phyloP scores from a whole-genome alignment of 2,888 invertebrate genomes.

The Chrysodeixis includens region DNA sequence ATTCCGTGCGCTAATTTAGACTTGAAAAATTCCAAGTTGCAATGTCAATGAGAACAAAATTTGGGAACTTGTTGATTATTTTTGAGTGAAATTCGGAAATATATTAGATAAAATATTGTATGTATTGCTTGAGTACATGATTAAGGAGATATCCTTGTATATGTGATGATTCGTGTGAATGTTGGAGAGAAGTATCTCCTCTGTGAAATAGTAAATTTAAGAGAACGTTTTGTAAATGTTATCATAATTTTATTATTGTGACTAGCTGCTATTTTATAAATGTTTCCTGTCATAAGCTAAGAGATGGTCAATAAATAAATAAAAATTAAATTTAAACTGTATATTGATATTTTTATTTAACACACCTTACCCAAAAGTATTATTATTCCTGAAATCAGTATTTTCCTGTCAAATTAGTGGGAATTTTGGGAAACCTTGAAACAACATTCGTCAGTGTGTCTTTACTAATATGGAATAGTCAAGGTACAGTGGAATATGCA shows the following conservation, averaged over 20 bases:
- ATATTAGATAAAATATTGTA: constrained; percentile 7
- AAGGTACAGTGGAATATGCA: too few relatives aligned
- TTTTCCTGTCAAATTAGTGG: too few relatives aligned
- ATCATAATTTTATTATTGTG: constrained; percentile 85
- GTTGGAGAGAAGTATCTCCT: constrained; percentile 65
- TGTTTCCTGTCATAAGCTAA: constrained; percentile 86
- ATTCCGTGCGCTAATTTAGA: constrained; percentile 18
- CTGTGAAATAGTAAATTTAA: constrained; percentile 68
- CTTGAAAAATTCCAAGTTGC: background rate
- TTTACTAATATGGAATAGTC: too few relatives aligned
- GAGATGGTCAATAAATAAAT: constrained; percentile 85
- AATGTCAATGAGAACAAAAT: background rate
- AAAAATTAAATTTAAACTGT: constrained; percentile 77
- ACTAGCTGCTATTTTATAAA: constrained; percentile 87
- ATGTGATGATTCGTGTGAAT: constrained; percentile 30
- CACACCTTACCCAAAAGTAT: background rate
- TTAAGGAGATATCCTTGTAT: constrained; percentile 3
- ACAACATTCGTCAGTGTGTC: too few relatives aligned
- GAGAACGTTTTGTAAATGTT: constrained; percentile 81
- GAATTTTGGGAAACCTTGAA: too few relatives aligned
- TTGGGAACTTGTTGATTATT: constrained; percentile 14
- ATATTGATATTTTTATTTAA: constrained; percentile 30
- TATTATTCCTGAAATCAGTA: too few relatives aligned
- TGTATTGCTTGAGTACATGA: background rate
- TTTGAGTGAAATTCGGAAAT: constrained; percentile 6